Conservation (phyloP, 2,797 vertebrate species). For the Hydrophis major region DNA sequence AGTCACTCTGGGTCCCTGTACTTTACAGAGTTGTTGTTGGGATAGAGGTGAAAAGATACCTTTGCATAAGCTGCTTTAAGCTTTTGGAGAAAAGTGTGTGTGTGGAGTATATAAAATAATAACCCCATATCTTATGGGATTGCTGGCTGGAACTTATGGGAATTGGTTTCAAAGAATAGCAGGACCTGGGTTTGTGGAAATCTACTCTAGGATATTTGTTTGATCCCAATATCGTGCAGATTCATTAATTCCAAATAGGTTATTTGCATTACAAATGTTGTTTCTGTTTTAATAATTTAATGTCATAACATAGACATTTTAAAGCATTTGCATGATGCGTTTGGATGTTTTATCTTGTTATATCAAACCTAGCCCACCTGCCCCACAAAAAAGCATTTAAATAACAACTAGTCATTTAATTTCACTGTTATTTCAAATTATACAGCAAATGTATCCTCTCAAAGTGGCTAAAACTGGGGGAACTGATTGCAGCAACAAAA, state of each 20-base stretch:
- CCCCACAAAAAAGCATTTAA: not conserved
- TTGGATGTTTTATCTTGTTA: not conserved
- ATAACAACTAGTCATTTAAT: not conserved
- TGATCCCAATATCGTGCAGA: not conserved
- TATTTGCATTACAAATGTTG: conserved; percentile 3
- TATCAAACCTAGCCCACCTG: not conserved
- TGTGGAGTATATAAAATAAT: not conserved
- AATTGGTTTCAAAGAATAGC: not conserved
- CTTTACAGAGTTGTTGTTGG: not conserved
- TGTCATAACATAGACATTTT: not conserved
- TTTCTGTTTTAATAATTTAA: not conserved
- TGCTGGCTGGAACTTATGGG: not conserved
- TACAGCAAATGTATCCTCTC: not conserved
- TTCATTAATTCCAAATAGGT: not conserved
- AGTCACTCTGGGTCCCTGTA: not conserved
- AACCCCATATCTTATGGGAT: not conserved
- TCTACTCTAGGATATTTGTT: not conserved
- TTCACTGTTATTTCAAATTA: not conserved
- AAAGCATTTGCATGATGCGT: not conserved
- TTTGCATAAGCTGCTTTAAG: not conserved
- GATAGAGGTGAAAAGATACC: not conserved
- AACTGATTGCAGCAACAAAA: not conserved
- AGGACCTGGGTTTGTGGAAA: not conserved
- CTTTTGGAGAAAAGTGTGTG: not conserved
- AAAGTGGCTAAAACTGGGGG: not conserved